These are phyloP conservation scores for Pelusios castaneus DNA, from an alignment of 2,113 vertebrate species.

Conservation along the genomic window DNA sequence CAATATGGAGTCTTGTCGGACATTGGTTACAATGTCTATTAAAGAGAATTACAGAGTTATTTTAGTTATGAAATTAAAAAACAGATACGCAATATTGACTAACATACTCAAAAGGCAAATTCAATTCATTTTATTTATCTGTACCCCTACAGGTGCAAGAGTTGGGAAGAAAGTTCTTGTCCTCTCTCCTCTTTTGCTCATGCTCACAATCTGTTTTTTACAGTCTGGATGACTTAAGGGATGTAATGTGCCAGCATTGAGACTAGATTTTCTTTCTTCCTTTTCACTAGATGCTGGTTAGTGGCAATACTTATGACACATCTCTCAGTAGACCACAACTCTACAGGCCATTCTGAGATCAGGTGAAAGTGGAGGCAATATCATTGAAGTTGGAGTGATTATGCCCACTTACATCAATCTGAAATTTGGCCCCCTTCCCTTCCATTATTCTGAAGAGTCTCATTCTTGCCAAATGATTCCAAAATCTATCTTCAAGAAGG, in stretches of 20 bases:
- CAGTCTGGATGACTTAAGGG: accelerated
- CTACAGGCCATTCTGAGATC: background rate
- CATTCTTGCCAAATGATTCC: background rate
- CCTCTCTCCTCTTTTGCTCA: background rate
- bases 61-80: too few relatives aligned
- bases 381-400: background rate
- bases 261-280: background rate
- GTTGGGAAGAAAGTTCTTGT: background rate
- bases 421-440: background rate
- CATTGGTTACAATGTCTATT: too few relatives aligned
- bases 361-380: background rate
- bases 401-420: background rate
- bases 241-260: background rate
- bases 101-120: too few relatives aligned
- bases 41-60: too few relatives aligned
- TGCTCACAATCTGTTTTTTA: background rate
- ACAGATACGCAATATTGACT: too few relatives aligned
- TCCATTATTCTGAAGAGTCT: background rate
- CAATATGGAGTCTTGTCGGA: too few relatives aligned
- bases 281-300: background rate
- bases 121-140: too few relatives aligned
- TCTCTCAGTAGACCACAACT: background rate
- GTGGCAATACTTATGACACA: background rate
- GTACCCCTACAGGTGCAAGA: background rate
- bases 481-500: background rate